phyloP scores from a whole-genome alignment of 1,140 invertebrate species.

The Stegodyphus dumicola region DNA sequence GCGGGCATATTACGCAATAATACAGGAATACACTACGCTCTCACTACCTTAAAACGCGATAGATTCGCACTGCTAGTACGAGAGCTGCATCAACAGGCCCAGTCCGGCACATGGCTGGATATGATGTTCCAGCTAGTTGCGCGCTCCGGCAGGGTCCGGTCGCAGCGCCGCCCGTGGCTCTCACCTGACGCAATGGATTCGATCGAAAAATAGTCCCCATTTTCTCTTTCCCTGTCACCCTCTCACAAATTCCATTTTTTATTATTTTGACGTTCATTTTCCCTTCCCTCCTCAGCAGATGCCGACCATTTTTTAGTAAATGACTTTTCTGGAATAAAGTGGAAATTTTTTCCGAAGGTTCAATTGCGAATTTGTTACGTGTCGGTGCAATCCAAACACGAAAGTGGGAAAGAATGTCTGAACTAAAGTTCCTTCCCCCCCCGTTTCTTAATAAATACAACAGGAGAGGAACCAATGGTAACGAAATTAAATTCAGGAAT shows the following conservation, averaged over 20 bases:
- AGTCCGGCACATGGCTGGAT: slow-evolving; percentile 37
- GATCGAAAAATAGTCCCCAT: slow-evolving; percentile 29
- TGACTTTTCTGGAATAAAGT: not conserved
- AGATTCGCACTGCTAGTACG: not conserved
- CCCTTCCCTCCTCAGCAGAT: not conserved
- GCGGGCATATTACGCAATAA: slow-evolving; percentile 43
- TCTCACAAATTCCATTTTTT: not conserved
- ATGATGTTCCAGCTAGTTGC: slow-evolving; percentile 15
- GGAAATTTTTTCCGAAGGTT: too few relatives aligned
- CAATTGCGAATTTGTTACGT: too few relatives aligned
- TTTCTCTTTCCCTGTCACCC: not conserved
- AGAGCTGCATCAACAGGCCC: slow-evolving; percentile 32
- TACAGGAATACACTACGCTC: not conserved
- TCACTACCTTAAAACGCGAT: not conserved
- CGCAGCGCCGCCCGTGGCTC: slow-evolving; percentile 18
- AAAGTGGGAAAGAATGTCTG: too few relatives aligned
- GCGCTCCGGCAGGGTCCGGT: not conserved
- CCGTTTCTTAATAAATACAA: too few relatives aligned
- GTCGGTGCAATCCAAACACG: too few relatives aligned
- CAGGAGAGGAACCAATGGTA: too few relatives aligned
- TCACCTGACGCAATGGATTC: slow-evolving; percentile 8
- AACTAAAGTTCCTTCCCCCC: too few relatives aligned
- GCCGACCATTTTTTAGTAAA: not conserved
- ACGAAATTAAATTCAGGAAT: too few relatives aligned
- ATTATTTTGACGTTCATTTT: not conserved